These are phyloP conservation scores for Metaphire vulgaris DNA, from an alignment of 1,140 invertebrate species.

Conservation along the genomic window DNA sequence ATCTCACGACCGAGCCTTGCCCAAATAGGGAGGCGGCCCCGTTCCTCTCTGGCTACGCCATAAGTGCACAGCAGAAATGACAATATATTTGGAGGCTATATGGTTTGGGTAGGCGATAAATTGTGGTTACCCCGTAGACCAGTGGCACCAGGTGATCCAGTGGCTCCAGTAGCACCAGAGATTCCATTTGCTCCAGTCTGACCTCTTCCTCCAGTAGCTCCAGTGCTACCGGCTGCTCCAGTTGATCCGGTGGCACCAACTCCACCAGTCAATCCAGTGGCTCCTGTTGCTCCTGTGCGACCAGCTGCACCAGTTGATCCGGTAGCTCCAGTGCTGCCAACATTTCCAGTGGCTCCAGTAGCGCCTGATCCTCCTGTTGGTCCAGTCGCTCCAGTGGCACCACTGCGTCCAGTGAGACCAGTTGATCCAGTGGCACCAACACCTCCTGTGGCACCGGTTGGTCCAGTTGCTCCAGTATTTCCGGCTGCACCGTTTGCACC, in stretches of 20 bases:
- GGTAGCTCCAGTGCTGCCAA: neutral
- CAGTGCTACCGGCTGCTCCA: neutral
- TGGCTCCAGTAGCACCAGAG: neutral
- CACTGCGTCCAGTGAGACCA: neutral
- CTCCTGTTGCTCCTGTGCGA: neutral
- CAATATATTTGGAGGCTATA: neutral
- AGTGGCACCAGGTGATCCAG: neutral
- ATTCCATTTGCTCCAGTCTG: neutral
- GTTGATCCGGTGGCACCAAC: neutral
- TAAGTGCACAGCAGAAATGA: too few species aligned
- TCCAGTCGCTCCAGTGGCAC: neutral
- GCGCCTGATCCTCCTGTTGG: neutral
- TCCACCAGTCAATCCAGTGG: neutral
- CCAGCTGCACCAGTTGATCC: neutral
- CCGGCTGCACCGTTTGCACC: neutral
- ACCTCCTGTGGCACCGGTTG: neutral
- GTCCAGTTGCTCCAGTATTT: constrained; percentile 7
- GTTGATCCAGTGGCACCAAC: neutral
- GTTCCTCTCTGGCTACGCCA: too few species aligned
- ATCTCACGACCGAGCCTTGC: neutral
- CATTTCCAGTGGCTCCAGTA: neutral
- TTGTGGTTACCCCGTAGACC: neutral
- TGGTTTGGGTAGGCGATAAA: neutral
- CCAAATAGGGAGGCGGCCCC: too few species aligned
- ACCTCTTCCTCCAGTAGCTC: neutral